Evolutionary conservation across 2,888 invertebrate species (phyloP), one percentile per base, ranked within the genome.

Genomic region (Lasioglossum vierecki): DNA sequence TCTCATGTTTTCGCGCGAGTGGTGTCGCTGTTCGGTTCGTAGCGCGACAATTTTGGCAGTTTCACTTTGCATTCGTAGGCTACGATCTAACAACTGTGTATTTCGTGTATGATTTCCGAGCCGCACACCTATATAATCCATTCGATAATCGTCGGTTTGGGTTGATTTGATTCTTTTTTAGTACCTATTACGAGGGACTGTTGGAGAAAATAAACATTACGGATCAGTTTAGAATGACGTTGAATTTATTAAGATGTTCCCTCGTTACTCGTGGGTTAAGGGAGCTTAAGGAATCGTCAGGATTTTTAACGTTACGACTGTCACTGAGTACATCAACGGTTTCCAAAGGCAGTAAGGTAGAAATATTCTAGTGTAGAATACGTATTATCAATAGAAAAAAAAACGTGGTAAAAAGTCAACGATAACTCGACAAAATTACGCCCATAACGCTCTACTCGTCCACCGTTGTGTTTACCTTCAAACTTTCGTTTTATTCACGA

Each of bases 321-420:
- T 79, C 89, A 60, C 79, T 89, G 73, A 83, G 81, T n/a, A 86
- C 90, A 76, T 85, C 85, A 35, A 76, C 83, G 75, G 79, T 87
- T 85, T 88, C 80, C 77, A 88, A 88, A 81, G 86, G 83, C 72
- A 57, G 26, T n/a, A 83, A 92, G 92, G 92, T 93, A 92, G n/a
- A 66, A 46, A 68, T 77, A 5, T 30, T 35, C 49, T 79, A 11
- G 0, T 46, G 26, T 66, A 41, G 78, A 53, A 53, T 71, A 44
- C 22, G 15, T 35, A 57, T 76, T 57, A 76, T 82, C 66, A 71
- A 46, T 74, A 3, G 1, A 39, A 39, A 35, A 39, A 39, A 35
- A 35, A 35, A 35, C 35, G 35, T 35, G 35, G 35, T 35, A 35
- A 35, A 35, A 44, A n/a, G 26, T 15, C 11, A n/a, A 53, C 6